phyloP scores from a whole-genome alignment of 2,888 invertebrate species.

The Thymelicus lineola region DNA sequence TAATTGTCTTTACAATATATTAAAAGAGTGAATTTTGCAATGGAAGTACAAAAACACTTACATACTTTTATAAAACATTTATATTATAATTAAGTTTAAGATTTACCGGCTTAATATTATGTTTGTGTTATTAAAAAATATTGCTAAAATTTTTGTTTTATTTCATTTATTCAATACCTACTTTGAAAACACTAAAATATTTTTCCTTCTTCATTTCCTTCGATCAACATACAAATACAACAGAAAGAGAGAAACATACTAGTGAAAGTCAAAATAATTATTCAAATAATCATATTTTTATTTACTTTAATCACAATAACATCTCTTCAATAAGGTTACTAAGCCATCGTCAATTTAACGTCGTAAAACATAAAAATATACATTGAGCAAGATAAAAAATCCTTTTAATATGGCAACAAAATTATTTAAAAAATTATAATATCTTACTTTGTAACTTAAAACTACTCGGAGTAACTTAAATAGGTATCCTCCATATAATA shows the following conservation, averaged over 20 bases:
- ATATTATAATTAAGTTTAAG: no score
- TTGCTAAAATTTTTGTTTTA: no score
- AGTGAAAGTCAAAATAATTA: no score
- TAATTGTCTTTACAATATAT: no score
- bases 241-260: background rate
- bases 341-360: slow-evolving; percentile 18
- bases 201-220: no score
- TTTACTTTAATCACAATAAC: slow-evolving; percentile 22
- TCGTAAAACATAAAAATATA: slow-evolving; percentile 29
- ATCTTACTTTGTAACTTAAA: slow-evolving; percentile 11
- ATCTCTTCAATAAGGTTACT: slow-evolving; percentile 15
- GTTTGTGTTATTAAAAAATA: no score
- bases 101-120: no score
- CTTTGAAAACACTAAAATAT: no score
- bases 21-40: no score
- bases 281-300: slow-evolving; percentile 4
- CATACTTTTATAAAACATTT: no score
- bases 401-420: slow-evolving; percentile 27
- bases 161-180: no score
- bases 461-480: background rate
- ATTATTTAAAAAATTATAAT: slow-evolving; percentile 9
- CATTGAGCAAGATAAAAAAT: slow-evolving; percentile 29
- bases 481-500: background rate
- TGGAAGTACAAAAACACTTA: no score
- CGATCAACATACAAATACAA: background rate